Evolutionary conservation across 2,797 vertebrate genomes (phyloP).

Genomic region (Eulemur albifrons): DNA sequence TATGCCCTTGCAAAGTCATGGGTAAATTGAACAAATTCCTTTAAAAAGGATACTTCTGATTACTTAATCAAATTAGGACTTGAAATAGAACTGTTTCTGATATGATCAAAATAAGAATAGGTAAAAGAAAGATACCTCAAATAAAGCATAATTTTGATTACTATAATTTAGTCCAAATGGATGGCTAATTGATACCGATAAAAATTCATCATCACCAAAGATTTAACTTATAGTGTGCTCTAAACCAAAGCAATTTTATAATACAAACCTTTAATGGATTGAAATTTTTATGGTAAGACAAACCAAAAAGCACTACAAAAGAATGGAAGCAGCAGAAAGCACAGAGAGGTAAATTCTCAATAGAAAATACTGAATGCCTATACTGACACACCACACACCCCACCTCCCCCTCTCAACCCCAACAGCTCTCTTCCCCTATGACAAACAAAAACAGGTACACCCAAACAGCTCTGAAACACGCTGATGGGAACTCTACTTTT

Average conservation of each 20-base stretch:
- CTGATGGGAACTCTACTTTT: not conserved
- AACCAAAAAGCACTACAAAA: not conserved
- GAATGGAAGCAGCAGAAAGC: not conserved
- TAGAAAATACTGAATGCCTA: not conserved
- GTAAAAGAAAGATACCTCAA: not conserved
- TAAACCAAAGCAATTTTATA: conserved; percentile 13
- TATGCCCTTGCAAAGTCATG: not conserved
- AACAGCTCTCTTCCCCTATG: not conserved
- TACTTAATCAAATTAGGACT: not conserved
- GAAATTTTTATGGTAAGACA: not conserved
- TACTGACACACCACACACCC: not conserved
- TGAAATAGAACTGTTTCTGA: conserved; percentile 43
- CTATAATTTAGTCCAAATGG: not conserved
- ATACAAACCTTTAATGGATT: not conserved
- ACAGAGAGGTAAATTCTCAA: not conserved
- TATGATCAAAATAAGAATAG: not conserved
- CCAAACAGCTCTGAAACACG: not conserved
- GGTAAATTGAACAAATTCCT: not conserved
- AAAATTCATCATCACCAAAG: not conserved
- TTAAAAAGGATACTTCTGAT: not conserved
- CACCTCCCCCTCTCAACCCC: not conserved
- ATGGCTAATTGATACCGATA: not conserved
- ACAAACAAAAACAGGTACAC: not conserved
- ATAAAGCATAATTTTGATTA: not conserved
- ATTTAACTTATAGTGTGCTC: not conserved